Evolutionary conservation across 2,888 invertebrate species (phyloP), one percentile per base, ranked within the genome.

Genomic region (Rosalia funebris): DNA sequence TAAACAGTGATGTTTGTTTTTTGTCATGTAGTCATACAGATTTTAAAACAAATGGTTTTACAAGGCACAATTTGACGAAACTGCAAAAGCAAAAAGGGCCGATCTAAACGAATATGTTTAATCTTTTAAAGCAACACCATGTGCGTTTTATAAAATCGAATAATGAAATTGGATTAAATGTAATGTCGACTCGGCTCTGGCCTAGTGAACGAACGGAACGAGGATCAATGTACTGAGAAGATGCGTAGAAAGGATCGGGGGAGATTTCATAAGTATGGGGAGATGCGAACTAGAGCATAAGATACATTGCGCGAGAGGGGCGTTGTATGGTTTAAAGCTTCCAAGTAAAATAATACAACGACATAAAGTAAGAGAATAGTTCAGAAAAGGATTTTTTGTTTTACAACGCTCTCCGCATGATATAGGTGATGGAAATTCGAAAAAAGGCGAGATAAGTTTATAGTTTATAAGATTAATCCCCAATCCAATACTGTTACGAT

Each of bases 191-290:
- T n/a, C 62, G 62, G 45, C 57, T 39, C 60, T 61, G 58, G 12
- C 36, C 36, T 14, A 55, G 25, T 52, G 56, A 61, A 55, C 58
- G 58, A 41, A 31, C 37, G 17, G 32, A 10, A 34, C 34, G 57
- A n/a, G 45, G 63, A 64, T 61, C 63, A 61, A 64, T 61, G 60
- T 48, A 60, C 62, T 32, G 34, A 39, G 54, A 55, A 34, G 45
- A 39, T 56, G 60, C 55, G 48, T 60, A 50, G 48, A 59, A 59
- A 54, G 46, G 53, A 59, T 47, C 47, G 32, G 11, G 16, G 12
- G 52, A 48, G 32, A 53, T 32, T 41, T 25, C 41, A 53, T 53
- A 53, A 48, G 48, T 52, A 44, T 44, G 37, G 41, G 34, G 46
- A 39, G 42, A 36, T 39, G 57, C 48, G 39, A 57, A 57, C 44